These are phyloP conservation scores for Cisticola juncidis DNA, from an alignment of 2,113 vertebrate genomes.

Conservation along the genomic window DNA sequence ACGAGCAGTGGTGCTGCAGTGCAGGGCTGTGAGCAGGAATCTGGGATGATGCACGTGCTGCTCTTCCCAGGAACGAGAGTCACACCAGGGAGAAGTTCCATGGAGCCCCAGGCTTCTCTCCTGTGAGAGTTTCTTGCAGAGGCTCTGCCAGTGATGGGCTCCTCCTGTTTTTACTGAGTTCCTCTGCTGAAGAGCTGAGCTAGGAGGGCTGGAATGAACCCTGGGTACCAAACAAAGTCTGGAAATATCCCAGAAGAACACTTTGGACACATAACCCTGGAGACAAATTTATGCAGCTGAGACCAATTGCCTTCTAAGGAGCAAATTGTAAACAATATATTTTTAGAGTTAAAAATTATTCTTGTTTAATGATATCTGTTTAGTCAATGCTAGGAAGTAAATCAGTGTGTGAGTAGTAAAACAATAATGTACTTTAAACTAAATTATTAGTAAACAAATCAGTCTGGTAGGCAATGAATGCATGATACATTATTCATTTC, in stretches of 20 bases:
- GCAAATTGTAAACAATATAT: slow-evolving; percentile 24
- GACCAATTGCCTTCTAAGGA: neutral
- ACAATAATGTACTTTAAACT: slow-evolving; percentile 67
- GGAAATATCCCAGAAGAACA: neutral
- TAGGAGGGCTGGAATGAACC: neutral
- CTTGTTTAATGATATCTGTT: slow-evolving; percentile 50
- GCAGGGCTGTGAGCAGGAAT: neutral
- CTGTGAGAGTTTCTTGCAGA: neutral
- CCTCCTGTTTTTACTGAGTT: neutral
- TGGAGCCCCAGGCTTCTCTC: neutral
- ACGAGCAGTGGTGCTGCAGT: neutral
- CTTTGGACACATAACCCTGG: neutral
- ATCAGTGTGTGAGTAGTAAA: slow-evolving; percentile 58
- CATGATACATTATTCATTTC: slow-evolving; percentile 66
- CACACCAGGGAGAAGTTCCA: neutral
- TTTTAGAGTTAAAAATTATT: slow-evolving; percentile 58
- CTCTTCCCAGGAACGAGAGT: neutral
- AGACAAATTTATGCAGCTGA: neutral
- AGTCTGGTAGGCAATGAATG: slow-evolving; percentile 52
- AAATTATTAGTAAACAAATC: slow-evolving; percentile 72
- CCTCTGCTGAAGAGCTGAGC: neutral
- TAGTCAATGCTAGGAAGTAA: slow-evolving; percentile 44
- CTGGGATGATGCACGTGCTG: neutral
- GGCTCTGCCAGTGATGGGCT: neutral
- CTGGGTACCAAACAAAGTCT: neutral